A percentile compares a stretch with the other conserved stretches of the same genome.
Evolutionary conservation across 1,140 invertebrate species (phyloP).

Genomic region (Drosophila miranda): DNA sequence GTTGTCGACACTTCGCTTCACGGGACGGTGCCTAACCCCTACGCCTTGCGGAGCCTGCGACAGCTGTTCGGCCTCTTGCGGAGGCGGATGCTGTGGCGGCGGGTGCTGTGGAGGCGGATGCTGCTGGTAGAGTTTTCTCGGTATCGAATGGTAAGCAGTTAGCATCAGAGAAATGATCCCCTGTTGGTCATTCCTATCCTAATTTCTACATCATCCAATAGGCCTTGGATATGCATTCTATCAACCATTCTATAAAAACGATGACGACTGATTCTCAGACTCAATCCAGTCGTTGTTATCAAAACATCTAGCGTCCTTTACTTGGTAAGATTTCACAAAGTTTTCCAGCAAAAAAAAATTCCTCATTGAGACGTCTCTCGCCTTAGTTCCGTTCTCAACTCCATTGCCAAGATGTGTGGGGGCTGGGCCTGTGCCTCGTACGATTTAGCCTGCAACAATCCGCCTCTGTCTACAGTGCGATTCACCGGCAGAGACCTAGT

Average conservation of each 20-base stretch:
- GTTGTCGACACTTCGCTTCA: slow-evolving; percentile 54
- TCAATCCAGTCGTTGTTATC: slow-evolving; percentile 6
- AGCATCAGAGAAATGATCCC: no score
- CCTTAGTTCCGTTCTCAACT: neutral
- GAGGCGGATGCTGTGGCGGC: slow-evolving; percentile 28
- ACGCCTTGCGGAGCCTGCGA: slow-evolving; percentile 60
- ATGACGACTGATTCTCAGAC: neutral
- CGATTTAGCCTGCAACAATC: slow-evolving; percentile 54
- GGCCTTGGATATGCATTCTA: slow-evolving; percentile 11
- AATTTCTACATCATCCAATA: neutral
- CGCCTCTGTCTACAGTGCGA: slow-evolving; percentile 53
- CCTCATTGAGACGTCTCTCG: no score
- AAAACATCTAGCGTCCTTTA: slow-evolving; percentile 1
- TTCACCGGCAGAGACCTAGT: slow-evolving; percentile 57
- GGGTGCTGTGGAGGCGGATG: slow-evolving; percentile 1
- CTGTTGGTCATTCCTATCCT: no score
- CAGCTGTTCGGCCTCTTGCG: slow-evolving; percentile 33
- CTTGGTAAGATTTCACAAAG: slow-evolving; percentile 15
- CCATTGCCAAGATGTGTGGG: slow-evolving; percentile 50
- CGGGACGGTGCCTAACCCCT: slow-evolving; percentile 57
- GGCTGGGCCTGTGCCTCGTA: slow-evolving; percentile 68
- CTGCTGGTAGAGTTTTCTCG: neutral
- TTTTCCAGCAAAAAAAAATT: neutral
- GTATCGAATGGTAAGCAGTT: slow-evolving; percentile 8
- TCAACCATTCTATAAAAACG: neutral